Evolutionary conservation across 23 tunicate species (phyloP), one percentile per base, ranked within the genome.

Genomic region (Trididemnum miniatum): DNA sequence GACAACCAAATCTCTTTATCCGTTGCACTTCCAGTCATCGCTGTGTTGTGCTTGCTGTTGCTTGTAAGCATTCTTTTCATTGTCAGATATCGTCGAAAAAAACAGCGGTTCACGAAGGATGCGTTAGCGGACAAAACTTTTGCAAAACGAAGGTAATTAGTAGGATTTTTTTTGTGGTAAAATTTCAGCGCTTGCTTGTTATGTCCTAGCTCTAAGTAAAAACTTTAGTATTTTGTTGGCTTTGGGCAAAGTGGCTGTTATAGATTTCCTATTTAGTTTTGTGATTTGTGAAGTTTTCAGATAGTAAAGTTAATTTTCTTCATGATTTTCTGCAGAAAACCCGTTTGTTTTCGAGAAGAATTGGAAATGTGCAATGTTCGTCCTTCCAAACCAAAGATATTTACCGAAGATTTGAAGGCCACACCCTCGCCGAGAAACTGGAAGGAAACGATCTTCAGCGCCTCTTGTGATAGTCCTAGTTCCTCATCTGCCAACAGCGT

Each of bases 61-160:
- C n/a, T 67, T 5, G 18, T 7, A 7, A 24, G 7, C 4, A 2
- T 32, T 7, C 37, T 67, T 30, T 12, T 67, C 20, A 2, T 67
- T 30, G 2, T 31, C 7, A 12, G 75, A 12, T 33, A 67, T 15
- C 37, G 75, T 5, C 37, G 38, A 67, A 67, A 38, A 22, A 31
- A 31, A 9, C 12, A 15, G 38, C 75, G 75, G n/a, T 67, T 67
- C 32, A 38, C 38, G 7, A 67, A 22, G 32, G 25, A 32, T 31
- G n/a, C n/a, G 12, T 38, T 67, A 7, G 25, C 32, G 4, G 75
- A 67, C 38, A 67, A 32, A 33, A 67, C 75, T 5, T 67, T 30
- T 38, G 37, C 75, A 31, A 67, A 67, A 67, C 75, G 75, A 37
- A 67, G 75, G 75, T 67, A 67, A n/a, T n/a, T n/a, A n/a, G n/a